Evolutionary conservation across 2,888 invertebrate genomes (phyloP).

Genomic region (Lapara coniferarum): DNA sequence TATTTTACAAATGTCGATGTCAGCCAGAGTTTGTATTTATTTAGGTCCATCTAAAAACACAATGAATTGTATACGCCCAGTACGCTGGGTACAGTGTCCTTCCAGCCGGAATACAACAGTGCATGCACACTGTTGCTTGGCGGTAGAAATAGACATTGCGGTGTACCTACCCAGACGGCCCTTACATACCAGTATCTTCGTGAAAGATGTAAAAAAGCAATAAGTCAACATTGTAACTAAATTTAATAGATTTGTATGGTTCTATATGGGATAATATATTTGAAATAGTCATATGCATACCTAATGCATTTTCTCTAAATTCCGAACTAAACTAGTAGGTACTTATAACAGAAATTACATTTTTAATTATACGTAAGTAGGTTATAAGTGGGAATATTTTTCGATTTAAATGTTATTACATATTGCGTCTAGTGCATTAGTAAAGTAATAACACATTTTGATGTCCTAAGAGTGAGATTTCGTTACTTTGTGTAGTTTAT

Average conservation of each 20-base stretch:
- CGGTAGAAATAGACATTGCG: too few species aligned
- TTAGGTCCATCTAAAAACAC: slow-evolving; percentile 16
- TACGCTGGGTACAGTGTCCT: too few species aligned
- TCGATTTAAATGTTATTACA: slow-evolving; percentile 7
- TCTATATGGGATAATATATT: too few species aligned
- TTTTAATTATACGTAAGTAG: slow-evolving; percentile 8
- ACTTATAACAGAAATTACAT: neutral
- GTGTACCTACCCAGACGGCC: too few species aligned
- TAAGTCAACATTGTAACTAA: too few species aligned
- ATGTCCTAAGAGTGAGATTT: slow-evolving; percentile 57
- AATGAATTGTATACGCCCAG: neutral
- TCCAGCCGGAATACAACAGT: too few species aligned
- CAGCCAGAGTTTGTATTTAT: neutral
- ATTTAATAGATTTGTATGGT: too few species aligned
- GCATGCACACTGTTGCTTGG: too few species aligned
- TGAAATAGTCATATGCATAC: neutral
- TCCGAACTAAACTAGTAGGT: slow-evolving; percentile 1
- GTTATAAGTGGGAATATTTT: slow-evolving; percentile 5
- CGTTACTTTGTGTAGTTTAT: slow-evolving; percentile 7
- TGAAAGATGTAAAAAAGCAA: too few species aligned
- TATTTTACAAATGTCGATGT: neutral
- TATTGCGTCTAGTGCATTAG: slow-evolving; percentile 19
- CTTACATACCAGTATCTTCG: too few species aligned
- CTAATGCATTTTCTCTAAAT: neutral
- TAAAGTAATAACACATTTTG: slow-evolving; percentile 29